Percentiles rank a stretch among this genome's conserved stretches.
Conservation (phyloP, 2,797 vertebrate species). For the Cygnus olor region DNA sequence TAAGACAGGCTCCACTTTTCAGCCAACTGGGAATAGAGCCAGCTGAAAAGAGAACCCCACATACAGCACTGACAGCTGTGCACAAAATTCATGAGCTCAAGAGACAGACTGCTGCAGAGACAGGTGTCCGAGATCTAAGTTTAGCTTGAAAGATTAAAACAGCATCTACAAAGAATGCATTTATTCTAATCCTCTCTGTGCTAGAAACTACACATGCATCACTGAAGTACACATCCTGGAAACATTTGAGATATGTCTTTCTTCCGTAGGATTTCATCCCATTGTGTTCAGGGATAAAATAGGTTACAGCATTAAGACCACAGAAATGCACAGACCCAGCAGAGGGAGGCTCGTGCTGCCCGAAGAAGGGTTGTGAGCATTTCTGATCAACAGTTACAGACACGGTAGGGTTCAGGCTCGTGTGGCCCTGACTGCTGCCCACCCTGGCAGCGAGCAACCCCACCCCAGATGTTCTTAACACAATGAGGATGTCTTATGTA, state of each 20-base stretch:
- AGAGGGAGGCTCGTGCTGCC: background rate
- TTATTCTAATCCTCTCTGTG: constrained; percentile 69
- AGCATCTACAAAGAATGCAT: constrained; percentile 72
- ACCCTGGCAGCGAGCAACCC: constrained; percentile 35
- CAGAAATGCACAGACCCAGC: background rate
- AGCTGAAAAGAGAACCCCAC: constrained; percentile 71
- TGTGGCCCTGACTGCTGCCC: background rate
- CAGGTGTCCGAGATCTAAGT: constrained; percentile 77
- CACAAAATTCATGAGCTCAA: constrained; percentile 70
- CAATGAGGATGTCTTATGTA: constrained; percentile 32
- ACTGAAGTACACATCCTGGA: constrained; percentile 39
- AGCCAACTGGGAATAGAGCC: constrained; percentile 72
- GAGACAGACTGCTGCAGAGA: constrained; percentile 71
- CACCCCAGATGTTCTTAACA: constrained; percentile 61
- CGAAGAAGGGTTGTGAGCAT: background rate
- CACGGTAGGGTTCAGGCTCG: background rate
- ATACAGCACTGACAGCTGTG: constrained; percentile 74
- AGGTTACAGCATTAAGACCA: background rate
- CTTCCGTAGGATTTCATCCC: constrained; percentile 29
- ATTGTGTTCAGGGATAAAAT: constrained; percentile 50
- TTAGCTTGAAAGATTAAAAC: constrained; percentile 76
- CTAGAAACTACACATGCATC: constrained; percentile 56
- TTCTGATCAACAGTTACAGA: background rate
- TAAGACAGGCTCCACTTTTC: constrained; percentile 66
- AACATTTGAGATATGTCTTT: constrained; percentile 44